These are phyloP conservation scores for Danio albolineatus DNA, from an alignment of 2,797 vertebrate genomes.

Conservation along the genomic window DNA sequence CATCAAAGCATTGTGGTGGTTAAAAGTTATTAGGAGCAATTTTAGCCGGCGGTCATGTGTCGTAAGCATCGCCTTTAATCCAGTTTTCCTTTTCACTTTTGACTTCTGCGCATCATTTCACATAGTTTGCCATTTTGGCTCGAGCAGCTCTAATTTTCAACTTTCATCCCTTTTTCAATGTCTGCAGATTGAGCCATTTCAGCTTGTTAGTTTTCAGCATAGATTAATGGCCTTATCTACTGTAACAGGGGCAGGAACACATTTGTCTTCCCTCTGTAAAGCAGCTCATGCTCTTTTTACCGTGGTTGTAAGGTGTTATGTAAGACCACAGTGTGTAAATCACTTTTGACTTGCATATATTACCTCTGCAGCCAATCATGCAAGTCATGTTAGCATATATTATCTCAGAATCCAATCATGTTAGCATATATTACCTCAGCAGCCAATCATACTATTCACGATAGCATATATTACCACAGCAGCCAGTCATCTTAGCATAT, in stretches of 20 bases:
- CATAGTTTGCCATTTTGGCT: constrained; percentile 9
- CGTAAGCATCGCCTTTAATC: constrained; percentile 44
- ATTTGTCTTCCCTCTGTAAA: constrained; percentile 14
- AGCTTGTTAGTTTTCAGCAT: not conserved
- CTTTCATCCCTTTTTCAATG: constrained; percentile 14
- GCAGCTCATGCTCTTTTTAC: not conserved
- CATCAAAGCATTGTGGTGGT: constrained; percentile 50
- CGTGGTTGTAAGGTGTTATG: not conserved
- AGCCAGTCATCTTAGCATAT: not conserved
- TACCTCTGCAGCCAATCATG: not conserved
- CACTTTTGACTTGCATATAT: not conserved
- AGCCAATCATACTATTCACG: not conserved
- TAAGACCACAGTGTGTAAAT: constrained; percentile 25
- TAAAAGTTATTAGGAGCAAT: constrained; percentile 27
- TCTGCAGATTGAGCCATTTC: constrained; percentile 9
- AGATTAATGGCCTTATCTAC: constrained; percentile 5
- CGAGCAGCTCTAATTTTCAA: not conserved
- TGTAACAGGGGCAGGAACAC: not conserved
- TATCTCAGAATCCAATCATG: too few relatives aligned
- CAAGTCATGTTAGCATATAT: too few relatives aligned
- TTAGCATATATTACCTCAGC: too few relatives aligned
- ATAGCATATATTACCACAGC: not conserved
- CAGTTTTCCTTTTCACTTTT: constrained; percentile 11
- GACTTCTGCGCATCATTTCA: constrained; percentile 29
- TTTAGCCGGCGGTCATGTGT: constrained; percentile 15